A percentile compares a stretch with the other conserved stretches of the same genome.
These are phyloP conservation scores for Grus americana DNA, from an alignment of 2,113 vertebrate species.

Conservation along the genomic window DNA sequence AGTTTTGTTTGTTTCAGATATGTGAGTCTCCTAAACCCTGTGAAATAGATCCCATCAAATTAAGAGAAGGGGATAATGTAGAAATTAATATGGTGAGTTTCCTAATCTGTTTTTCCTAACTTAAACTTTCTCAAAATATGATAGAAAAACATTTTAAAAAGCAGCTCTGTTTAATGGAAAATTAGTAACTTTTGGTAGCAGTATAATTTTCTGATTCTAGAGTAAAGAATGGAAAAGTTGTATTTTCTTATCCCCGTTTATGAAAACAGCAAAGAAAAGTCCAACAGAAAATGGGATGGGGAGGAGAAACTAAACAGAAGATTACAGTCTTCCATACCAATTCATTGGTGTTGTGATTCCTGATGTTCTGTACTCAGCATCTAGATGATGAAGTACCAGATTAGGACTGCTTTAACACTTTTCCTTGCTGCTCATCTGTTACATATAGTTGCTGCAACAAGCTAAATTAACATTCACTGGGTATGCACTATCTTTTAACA, in stretches of 20 bases:
- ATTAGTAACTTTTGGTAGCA: background rate
- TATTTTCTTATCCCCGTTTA: background rate
- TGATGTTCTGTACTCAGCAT: background rate
- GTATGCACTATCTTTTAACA: background rate
- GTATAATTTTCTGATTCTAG: background rate
- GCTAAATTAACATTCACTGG: background rate
- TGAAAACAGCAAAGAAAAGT: background rate
- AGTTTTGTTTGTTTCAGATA: slow-evolving; percentile 79
- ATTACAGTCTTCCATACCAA: background rate
- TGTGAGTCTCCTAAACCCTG: slow-evolving; percentile 94
- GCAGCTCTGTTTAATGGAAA: background rate
- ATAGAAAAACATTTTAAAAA: background rate
- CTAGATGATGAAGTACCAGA: background rate
- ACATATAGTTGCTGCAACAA: background rate
- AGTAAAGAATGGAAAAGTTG: background rate
- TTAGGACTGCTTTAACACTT: background rate
- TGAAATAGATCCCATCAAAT: slow-evolving; percentile 95
- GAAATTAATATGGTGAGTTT: slow-evolving; percentile 89
- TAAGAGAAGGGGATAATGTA: slow-evolving; percentile 94
- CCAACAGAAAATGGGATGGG: background rate
- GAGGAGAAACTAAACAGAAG: background rate
- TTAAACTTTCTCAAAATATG: background rate
- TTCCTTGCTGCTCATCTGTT: background rate
- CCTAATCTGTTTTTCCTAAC: background rate
- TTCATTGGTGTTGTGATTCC: background rate